Evolutionary conservation across 2,888 invertebrate species (phyloP), one percentile per base, ranked within the genome.

Genomic region (Gonocerus acuteangulatus): DNA sequence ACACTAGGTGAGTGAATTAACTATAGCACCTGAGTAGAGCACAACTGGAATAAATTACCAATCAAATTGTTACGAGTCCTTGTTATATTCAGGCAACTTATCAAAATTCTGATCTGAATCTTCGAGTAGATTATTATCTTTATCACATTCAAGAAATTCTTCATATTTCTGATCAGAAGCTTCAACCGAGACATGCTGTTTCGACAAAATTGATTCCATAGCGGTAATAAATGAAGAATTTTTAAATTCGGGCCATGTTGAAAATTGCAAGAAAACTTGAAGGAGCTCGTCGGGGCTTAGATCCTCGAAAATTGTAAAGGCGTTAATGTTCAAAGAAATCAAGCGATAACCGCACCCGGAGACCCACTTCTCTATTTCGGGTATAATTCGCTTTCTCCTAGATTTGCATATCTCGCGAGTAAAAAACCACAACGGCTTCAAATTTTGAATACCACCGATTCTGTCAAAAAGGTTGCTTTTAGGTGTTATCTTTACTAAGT

Each of bases 361-460:
- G 2, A 66, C 49, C 64, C 64, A 66, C 32, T 49, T 62, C 48
- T 66, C 66, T 11, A 66, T 21, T 6, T 9, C 42, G 3, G 58
- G 58, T 3, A 66, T 62, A 3, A 66, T 45, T 16, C 56, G 39
- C 2, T n/a, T 39, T 3, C 13, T 39, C n/a, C 16, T 1, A 32
- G 6, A 9, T 32, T 60, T 65, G 19, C 21, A 34, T 15, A 39
- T 22, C 42, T 64, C 60, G 3, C 15, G 42, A 1, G 57, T 19
- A 51, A 66, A 66, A 51, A 59, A 64, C 63, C 63, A 65, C 11
- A 65, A 34, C n/a, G 39, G 27, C 22, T 45, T 62, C 4, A 62
- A 34, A 9, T 61, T 18, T 42, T 54, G 1, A 16, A 13, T 2
- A 15, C 45, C 27, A 18, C 62, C 57, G 2, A 66, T 15, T 19